phyloP scores from a whole-genome alignment of 2,888 invertebrate species.

The Chrysomela aeneicollis region DNA sequence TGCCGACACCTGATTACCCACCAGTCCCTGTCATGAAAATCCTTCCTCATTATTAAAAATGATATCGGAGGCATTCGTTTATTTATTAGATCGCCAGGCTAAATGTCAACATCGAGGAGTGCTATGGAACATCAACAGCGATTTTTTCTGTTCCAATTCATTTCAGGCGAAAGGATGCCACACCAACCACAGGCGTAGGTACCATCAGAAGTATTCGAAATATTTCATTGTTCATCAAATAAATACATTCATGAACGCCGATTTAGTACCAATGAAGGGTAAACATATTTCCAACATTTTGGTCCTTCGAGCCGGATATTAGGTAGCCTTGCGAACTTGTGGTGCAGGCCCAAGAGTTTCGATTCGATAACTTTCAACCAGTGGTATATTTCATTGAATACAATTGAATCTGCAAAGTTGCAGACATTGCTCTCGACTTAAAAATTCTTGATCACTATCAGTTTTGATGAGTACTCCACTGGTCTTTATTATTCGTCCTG shows the following conservation, averaged over 20 bases:
- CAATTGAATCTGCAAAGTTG: not conserved
- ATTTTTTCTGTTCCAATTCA: constrained; percentile 18
- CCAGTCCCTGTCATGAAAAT: constrained; percentile 51
- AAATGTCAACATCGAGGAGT: constrained; percentile 25
- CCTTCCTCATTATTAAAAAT: constrained; percentile 20
- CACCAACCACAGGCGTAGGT: constrained; percentile 9
- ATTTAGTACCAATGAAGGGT: too few relatives aligned
- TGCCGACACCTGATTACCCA: constrained; percentile 40
- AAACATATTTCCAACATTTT: too few relatives aligned
- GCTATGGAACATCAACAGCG: constrained; percentile 5
- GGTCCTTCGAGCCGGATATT: too few relatives aligned
- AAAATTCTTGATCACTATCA: not conserved
- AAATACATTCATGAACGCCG: too few relatives aligned
- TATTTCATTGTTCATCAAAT: too few relatives aligned
- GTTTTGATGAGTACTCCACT: constrained; percentile 14
- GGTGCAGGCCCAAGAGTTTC: too few relatives aligned
- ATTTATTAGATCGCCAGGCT: constrained; percentile 14
- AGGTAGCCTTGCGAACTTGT: too few relatives aligned
- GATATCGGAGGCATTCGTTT: not conserved
- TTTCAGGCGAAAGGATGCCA: constrained; percentile 22
- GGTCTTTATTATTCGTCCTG: not conserved
- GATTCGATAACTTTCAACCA: not conserved
- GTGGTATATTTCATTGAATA: not conserved
- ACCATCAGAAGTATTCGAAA: not conserved
- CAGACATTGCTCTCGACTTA: not conserved